A percentile compares a stretch with the other conserved stretches of the same genome.
These are phyloP conservation scores for Crax fasciolata DNA, from an alignment of 2,797 vertebrate species.

Conservation along the genomic window DNA sequence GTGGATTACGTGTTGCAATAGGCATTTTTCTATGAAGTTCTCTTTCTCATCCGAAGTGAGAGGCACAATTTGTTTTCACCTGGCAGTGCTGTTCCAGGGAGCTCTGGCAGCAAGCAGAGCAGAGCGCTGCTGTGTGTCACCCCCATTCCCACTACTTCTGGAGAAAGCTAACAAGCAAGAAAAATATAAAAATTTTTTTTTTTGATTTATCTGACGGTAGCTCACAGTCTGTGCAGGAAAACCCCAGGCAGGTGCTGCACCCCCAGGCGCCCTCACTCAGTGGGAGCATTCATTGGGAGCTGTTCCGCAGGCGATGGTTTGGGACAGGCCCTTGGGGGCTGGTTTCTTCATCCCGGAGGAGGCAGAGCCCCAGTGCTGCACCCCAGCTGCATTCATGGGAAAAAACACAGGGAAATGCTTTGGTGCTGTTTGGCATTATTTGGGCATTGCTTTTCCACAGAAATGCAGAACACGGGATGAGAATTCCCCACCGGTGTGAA, in stretches of 20 bases:
- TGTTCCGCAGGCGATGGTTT: background rate
- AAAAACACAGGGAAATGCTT: background rate
- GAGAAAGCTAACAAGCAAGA: background rate
- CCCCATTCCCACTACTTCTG: background rate
- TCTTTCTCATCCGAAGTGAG: background rate
- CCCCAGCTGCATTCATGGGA: rapidly evolving
- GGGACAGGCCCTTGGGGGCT: background rate
- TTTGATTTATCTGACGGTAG: background rate
- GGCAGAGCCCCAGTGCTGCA: rapidly evolving
- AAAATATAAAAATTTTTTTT: background rate
- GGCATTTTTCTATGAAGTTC: background rate
- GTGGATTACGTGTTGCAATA: background rate
- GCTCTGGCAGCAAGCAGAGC: background rate
- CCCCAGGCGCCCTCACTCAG: background rate
- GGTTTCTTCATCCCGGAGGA: background rate
- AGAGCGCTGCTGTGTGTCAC: background rate
- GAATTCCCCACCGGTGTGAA: rapidly evolving
- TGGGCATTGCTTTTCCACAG: background rate
- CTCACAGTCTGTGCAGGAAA: background rate
- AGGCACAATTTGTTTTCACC: background rate
- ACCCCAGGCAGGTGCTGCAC: background rate
- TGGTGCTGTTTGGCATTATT: background rate
- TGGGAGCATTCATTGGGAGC: background rate
- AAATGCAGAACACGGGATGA: background rate
- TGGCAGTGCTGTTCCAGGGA: background rate